Evolutionary conservation across 2,888 invertebrate species (phyloP).

Genomic region (Plebejus melissa): DNA sequence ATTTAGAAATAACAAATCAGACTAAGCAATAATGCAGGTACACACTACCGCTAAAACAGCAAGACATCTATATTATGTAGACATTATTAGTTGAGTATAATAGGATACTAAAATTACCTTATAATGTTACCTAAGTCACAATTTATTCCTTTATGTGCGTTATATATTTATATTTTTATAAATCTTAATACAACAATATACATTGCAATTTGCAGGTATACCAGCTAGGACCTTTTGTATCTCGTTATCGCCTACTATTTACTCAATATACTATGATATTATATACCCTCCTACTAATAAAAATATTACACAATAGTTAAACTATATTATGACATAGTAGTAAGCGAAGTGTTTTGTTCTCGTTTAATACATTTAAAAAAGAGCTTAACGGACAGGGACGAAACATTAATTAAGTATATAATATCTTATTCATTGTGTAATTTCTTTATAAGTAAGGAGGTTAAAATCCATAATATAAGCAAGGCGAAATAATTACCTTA

Average conservation of each 20-base stretch:
- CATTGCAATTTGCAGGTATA: neutral
- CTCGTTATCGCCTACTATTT: neutral
- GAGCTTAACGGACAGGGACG: neutral
- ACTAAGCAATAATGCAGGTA: neutral
- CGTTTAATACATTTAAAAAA: neutral
- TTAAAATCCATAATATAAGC: conserved; percentile 3
- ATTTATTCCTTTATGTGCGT: neutral
- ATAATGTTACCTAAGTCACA: neutral
- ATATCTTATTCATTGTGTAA: neutral
- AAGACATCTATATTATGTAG: neutral
- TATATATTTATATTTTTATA: neutral
- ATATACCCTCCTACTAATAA: neutral
- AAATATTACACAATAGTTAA: neutral
- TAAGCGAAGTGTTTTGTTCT: neutral
- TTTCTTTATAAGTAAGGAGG: neutral
- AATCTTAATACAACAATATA: neutral
- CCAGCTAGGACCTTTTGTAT: neutral
- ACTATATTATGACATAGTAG: neutral
- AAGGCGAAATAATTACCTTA: neutral
- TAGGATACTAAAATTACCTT: neutral
- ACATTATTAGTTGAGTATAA: neutral
- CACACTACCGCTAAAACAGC: neutral
- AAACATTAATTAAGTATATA: no score
- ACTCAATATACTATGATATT: neutral
- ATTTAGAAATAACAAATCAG: neutral